Percentiles rank a stretch among this genome's conserved stretches.
Evolutionary conservation across 64 coral and sea anemone genomes (phyloP).

Genomic region (Trachythela sp.): DNA sequence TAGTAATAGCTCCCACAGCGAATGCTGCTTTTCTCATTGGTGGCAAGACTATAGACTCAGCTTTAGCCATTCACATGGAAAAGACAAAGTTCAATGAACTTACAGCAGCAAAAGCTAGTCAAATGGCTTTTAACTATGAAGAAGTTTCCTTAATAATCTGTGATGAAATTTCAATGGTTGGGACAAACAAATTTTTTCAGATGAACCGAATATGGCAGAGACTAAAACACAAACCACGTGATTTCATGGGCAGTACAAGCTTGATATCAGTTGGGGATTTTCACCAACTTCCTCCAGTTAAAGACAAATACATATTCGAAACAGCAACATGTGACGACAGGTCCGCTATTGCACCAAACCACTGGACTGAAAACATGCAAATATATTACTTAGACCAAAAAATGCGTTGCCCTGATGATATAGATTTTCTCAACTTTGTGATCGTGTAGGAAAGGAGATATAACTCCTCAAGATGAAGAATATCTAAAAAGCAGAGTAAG

Average conservation of each 20-base stretch:
- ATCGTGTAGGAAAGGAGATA: constrained; percentile 9
- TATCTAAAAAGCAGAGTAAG: background rate
- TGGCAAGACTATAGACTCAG: background rate
- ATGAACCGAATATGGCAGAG: constrained; percentile 1
- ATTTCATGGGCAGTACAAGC: background rate
- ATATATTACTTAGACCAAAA: background rate
- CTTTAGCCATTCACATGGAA: background rate
- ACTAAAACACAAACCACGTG: background rate
- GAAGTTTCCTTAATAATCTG: constrained; percentile 22
- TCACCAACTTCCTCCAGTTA: constrained; percentile 4
- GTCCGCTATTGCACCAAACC: background rate
- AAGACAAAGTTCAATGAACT: background rate
- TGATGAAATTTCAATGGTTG: constrained; percentile 29
- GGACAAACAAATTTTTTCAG: background rate
- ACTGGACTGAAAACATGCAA: constrained; percentile 15
- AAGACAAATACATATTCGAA: constrained; percentile 11
- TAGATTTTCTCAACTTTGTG: constrained; percentile 21
- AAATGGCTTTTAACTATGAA: constrained; percentile 20
- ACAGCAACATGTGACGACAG: constrained; percentile 3
- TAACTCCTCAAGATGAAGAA: background rate
- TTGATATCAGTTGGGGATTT: constrained; percentile 9
- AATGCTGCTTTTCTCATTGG: constrained; percentile 27
- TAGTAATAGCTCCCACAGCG: constrained; percentile 18
- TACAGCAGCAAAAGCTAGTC: constrained; percentile 8
- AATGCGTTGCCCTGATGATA: constrained; percentile 12